Conservation (phyloP, 2,797 vertebrate genomes). For the Alosa sapidissima region DNA sequence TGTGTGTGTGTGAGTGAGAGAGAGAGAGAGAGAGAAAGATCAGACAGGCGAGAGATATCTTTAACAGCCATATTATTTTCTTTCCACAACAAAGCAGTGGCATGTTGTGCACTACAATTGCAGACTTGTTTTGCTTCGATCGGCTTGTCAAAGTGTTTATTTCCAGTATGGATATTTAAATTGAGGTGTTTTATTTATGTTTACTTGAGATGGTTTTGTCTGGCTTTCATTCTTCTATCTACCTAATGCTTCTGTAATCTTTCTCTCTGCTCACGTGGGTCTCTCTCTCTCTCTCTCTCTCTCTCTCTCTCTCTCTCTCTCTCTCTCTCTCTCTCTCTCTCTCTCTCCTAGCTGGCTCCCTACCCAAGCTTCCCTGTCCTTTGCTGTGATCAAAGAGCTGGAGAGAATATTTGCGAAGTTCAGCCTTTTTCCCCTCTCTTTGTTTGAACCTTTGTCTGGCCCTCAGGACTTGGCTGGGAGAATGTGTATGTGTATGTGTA, state of each 20-base stretch:
- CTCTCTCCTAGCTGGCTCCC: neutral
- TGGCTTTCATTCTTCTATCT: neutral
- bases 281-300: neutral
- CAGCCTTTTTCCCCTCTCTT: constrained; percentile 13
- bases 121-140: neutral
- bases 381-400: constrained; percentile 16
- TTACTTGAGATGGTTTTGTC: neutral
- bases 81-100: neutral
- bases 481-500: neutral
- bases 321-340: constrained; percentile 6
- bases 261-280: neutral
- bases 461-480: neutral
- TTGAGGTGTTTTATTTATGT: neutral
- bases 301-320: constrained; percentile 13
- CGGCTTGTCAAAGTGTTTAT: constrained; percentile 11
- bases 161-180: constrained; percentile 9
- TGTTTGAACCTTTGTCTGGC: neutral
- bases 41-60: neutral
- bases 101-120: neutral
- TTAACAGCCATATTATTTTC: constrained; percentile 2
- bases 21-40: neutral
- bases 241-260: neutral
- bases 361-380: neutral
- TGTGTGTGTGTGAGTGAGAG: constrained; percentile 24
- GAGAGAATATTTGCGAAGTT: constrained; percentile 7